Conservation (phyloP, 2,113 vertebrate species). For the Corythornis cristatus region DNA sequence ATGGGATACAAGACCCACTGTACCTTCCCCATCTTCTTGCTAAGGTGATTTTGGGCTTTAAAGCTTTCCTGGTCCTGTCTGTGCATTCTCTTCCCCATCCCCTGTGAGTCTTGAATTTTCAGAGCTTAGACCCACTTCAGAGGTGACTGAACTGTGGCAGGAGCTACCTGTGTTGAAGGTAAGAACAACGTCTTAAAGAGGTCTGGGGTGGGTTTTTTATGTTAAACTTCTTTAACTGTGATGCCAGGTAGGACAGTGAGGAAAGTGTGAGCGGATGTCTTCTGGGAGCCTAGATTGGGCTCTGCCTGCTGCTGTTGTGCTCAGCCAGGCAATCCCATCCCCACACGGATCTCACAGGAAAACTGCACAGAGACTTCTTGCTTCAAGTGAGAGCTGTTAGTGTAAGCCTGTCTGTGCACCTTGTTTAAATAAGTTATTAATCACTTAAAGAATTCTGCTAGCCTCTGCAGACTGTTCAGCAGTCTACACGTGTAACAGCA, state of each 20-base stretch:
- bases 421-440: neutral
- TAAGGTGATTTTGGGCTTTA: neutral
- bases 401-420: neutral
- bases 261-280: neutral
- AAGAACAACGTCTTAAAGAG: conserved; percentile 1
- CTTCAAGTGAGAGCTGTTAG: neutral
- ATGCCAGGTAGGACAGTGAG: conserved; percentile 3
- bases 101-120: neutral
- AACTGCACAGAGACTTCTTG: neutral
- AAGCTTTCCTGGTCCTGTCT: neutral
- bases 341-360: neutral
- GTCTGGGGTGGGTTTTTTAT: neutral
- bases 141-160: neutral
- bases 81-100: neutral
- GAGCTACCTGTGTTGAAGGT: neutral
- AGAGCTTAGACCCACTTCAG: neutral
- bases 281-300: rapidly evolving
- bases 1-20: neutral
- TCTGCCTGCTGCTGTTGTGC: neutral
- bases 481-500: rapidly evolving
- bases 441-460: neutral
- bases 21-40: neutral
- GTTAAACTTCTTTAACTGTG: neutral
- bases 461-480: neutral
- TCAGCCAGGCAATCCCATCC: neutral